These are phyloP conservation scores for Oophaga pumilio DNA, from an alignment of 2,113 vertebrate genomes.

Conservation along the genomic window DNA sequence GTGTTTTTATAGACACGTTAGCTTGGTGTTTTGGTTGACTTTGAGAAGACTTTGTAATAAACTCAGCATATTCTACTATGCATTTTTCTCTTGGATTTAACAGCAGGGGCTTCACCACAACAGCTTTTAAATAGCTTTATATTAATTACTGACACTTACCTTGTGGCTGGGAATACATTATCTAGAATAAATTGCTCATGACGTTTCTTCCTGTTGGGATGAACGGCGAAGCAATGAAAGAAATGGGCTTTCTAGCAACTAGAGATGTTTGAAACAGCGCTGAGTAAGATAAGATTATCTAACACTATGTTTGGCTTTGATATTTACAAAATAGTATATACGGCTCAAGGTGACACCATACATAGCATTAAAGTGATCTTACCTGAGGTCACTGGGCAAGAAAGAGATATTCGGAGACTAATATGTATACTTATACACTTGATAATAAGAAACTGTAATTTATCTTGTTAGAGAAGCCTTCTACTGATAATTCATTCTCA, in stretches of 20 bases:
- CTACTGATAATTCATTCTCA: too few species aligned
- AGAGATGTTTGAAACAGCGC: not conserved
- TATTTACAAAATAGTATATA: not conserved
- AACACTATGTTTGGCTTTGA: not conserved
- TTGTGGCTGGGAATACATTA: conserved; percentile 7
- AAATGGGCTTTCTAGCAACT: not conserved
- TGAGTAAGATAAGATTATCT: not conserved
- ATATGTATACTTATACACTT: too few species aligned
- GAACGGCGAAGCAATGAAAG: not conserved
- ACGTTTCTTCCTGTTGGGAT: not conserved
- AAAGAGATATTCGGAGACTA: too few species aligned
- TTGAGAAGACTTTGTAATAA: conserved; percentile 9
- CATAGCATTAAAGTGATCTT: too few species aligned
- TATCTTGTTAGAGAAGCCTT: too few species aligned
- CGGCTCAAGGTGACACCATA: not conserved
- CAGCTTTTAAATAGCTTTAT: conserved; percentile 18
- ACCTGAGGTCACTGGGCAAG: too few species aligned
- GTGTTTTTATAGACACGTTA: not conserved
- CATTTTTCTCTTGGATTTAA: not conserved
- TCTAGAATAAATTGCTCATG: conserved; percentile 10
- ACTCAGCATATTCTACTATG: not conserved
- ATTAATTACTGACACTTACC: conserved; percentile 28
- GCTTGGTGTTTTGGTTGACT: not conserved
- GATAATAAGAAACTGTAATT: too few species aligned
- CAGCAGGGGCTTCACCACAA: not conserved